These are phyloP conservation scores for Hydrophis major DNA, from an alignment of 2,797 vertebrate species.

Conservation along the genomic window DNA sequence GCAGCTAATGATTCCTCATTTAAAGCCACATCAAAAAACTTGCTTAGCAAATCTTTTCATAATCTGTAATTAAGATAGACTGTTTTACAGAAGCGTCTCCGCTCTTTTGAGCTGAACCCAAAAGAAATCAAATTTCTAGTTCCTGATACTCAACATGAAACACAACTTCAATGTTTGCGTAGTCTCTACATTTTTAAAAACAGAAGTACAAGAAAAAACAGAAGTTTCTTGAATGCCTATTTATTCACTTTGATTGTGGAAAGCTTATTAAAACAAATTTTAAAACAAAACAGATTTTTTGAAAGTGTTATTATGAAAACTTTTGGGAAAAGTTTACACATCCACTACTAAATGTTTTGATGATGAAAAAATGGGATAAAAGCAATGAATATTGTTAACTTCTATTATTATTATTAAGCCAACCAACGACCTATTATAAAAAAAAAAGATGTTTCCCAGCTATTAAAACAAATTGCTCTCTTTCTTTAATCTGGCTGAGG, in stretches of 20 bases:
- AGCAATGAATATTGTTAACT: neutral
- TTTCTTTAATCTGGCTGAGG: no score
- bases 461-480: neutral
- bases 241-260: neutral
- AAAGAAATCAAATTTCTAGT: neutral
- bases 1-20: neutral
- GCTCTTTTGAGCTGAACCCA: neutral
- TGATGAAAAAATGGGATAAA: neutral
- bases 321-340: neutral
- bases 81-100: neutral
- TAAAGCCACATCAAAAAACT: neutral
- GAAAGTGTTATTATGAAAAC: neutral
- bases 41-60: neutral
- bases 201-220: neutral
- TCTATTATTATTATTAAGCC: neutral
- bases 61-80: neutral
- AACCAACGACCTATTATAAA: neutral
- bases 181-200: neutral
- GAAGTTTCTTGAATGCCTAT: neutral
- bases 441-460: neutral
- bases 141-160: neutral
- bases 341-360: neutral
- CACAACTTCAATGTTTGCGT: neutral
- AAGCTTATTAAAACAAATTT: neutral
- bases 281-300: neutral